Conservation (phyloP, 2,797 vertebrate genomes). For the Phalanger gymnotis region DNA sequence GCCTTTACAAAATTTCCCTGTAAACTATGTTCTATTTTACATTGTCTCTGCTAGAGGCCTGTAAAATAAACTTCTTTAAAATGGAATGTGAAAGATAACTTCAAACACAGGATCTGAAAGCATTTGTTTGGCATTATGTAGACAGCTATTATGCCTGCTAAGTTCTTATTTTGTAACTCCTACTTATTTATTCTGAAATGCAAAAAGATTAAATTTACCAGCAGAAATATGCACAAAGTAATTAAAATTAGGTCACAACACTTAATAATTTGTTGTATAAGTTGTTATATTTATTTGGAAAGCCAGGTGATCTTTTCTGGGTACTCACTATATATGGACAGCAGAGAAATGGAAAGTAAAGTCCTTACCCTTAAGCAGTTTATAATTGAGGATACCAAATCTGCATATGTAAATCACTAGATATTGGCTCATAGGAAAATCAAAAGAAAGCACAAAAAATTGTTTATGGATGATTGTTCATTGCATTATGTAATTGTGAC, state of each 20-base stretch:
- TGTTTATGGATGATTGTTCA: background rate
- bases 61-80: background rate
- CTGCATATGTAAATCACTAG: background rate
- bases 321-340: background rate
- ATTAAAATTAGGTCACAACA: background rate
- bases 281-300: background rate
- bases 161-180: background rate
- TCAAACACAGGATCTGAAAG: background rate
- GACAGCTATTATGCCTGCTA: background rate
- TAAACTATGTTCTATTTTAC: background rate
- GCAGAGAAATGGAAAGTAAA: background rate
- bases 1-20: background rate
- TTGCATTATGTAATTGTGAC: background rate
- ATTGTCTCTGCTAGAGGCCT: background rate
- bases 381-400: background rate
- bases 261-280: background rate
- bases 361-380: background rate
- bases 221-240: background rate
- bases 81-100: background rate
- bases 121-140: background rate
- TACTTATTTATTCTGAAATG: background rate
- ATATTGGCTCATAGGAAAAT: background rate
- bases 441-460: background rate
- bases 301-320: background rate
- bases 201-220: background rate